Base-by-base conservation (phyloP, 2,888 invertebrate genomes). In the Heliconius ethilla region DNA sequence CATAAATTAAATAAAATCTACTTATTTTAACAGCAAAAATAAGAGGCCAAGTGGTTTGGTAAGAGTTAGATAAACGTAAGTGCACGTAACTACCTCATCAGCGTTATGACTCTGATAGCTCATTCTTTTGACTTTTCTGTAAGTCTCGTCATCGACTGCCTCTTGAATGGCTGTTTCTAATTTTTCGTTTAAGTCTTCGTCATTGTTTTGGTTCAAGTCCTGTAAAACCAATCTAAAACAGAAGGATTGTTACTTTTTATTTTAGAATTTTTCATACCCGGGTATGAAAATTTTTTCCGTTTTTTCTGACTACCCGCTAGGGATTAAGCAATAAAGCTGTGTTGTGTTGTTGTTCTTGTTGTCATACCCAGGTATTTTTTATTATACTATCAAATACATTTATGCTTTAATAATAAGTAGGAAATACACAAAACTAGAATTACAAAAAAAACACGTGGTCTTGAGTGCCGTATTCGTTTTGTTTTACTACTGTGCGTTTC, bases 71-170 rank as follows among this genome's bases (percentile, higher is more conserved):
- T 22, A 29, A 22, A 55, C 5, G 37, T 29, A 91, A 59, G 25
- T 67, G 69, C 40, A 25, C 40, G 33, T 40, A 40, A 11, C 11
- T 80, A 96, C 96, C 92, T 96, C 96, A 62, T 96, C 96, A 25
- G 95, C 95, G 65, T 95, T 96, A 83, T 96, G 96, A 82, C 96
- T 96, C 65, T 96, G 96, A 85, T 97, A 97, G 86, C 97, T 97
- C 92, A 96, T 95, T 79, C 97, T 92, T 85, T 96, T 96, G 33
- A 97, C 96, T 90, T 96, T 96, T 78, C 96, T 95, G 84, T 96
- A 96, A 0, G 96, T 97, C 63, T 96, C 96, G 84, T 97, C 97
- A 78, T 94, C 92, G 25, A 96, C 91, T 0, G 97, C 96, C 87
- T 97, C 96, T 79, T 95, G 94, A 0, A 97, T 93, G 0, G 96